Evolutionary conservation across 2,888 invertebrate genomes (phyloP), one percentile per base, ranked within the genome.

Genomic region (Litoditis marina): DNA sequence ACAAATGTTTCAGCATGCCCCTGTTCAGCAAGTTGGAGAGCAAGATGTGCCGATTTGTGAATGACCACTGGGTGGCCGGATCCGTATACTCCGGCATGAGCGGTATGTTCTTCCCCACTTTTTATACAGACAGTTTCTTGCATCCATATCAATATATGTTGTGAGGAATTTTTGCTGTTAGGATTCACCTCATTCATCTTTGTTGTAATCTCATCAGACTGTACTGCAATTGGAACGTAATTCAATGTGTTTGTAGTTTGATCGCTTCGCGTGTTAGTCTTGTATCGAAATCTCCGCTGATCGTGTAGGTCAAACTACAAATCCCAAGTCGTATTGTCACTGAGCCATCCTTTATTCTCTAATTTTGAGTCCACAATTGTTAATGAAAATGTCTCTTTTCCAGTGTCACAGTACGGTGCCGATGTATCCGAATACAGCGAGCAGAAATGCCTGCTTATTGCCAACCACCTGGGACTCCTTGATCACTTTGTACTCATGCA

Each of bases 401-500:
- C 58, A 73, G 78, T 79, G 25, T 63, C 65, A 19, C 80, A 79
- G 54, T 78, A 77, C 50, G 80, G 80, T 19, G 65, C 71, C 2
- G 68, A 80, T 59, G 59, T 80, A 2, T 22, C 54, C 7, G 28
- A 53, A 1, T 56, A 69, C 39, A 61, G 73, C 2, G 79, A 79
- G 51, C 68, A 76, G 32, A 73, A 76, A 25, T 71, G 71, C 32
- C 68, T 81, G 6, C 66, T 69, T 52, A 57, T 81, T 36, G 73
- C 74, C 11, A 81, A 81, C 50, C 81, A 81, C 59, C 71, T 81
- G 13, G 81, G 81, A 0, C 68, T 81, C 22, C 60, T 79, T 13
- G 81, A 81, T 56, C 81, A 81, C 44, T 81, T 80, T 53, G 69
- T 77, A 28, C 57, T 81, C 13, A 81, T 81, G 81, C 77, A 76